Conservation (phyloP, 2,113 vertebrate species). For the Egretta garzetta region DNA sequence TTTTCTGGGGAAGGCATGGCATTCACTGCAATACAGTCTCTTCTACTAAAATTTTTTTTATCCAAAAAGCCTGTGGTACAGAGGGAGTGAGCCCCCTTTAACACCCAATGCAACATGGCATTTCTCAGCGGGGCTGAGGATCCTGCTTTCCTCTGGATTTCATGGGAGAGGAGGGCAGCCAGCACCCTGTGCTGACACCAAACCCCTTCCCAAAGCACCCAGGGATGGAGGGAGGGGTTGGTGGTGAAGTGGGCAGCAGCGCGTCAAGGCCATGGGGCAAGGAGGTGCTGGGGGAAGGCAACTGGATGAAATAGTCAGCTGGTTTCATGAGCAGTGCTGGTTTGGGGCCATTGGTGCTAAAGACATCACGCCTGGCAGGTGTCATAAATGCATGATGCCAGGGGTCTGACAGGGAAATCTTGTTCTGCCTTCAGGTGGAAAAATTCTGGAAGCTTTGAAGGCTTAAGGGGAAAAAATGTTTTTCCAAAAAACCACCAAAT, state of each 20-base stretch:
- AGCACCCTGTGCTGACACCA: not conserved
- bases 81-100: not conserved
- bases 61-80: not conserved
- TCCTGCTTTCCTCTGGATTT: not conserved
- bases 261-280: rapidly evolving
- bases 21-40: not conserved
- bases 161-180: not conserved
- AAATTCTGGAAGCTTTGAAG: not conserved
- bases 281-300: not conserved
- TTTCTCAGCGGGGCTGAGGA: not conserved
- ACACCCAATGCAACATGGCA: not conserved
- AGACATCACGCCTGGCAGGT: not conserved
- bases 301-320: not conserved
- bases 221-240: not conserved
- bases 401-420: not conserved
- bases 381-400: not conserved
- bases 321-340: not conserved
- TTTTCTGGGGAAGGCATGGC: not conserved
- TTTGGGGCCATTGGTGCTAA: not conserved
- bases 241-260: not conserved
- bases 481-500: rapidly evolving
- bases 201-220: not conserved
- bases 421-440: not conserved
- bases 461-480: not conserved
- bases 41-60: not conserved